These are phyloP conservation scores for Erannis defoliaria DNA, from an alignment of 2,888 invertebrate species.

Conservation along the genomic window DNA sequence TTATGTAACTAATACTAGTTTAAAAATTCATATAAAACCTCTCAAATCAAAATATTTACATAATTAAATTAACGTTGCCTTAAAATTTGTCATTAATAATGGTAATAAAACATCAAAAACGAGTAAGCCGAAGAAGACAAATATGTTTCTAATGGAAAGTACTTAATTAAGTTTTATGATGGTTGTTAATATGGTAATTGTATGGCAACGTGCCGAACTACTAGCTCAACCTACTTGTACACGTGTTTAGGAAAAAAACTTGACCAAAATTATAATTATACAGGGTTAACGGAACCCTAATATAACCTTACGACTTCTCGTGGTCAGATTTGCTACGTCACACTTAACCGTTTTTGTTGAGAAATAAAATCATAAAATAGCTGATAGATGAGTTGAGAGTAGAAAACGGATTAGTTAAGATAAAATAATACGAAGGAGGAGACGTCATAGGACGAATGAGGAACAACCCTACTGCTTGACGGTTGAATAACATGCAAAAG, in stretches of 20 bases:
- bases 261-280: too few species aligned
- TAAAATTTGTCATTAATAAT: conserved; percentile 13
- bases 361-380: too few species aligned
- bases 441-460: too few species aligned
- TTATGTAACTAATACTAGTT: background rate
- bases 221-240: background rate
- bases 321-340: too few species aligned
- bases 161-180: conserved; percentile 31
- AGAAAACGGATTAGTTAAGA: too few species aligned
- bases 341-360: too few species aligned
- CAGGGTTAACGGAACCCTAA: too few species aligned
- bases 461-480: too few species aligned
- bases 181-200: conserved; percentile 2
- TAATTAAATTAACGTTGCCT: conserved; percentile 14
- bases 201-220: background rate
- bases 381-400: too few species aligned
- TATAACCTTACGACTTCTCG: too few species aligned
- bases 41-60: conserved; percentile 9
- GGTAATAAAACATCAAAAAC: conserved; percentile 25
- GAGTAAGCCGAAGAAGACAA: conserved; percentile 15
- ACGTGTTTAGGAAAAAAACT: background rate
- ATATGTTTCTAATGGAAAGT: conserved; percentile 11
- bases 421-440: too few species aligned
- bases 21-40: background rate
- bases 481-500: too few species aligned